Percentiles rank a stretch among this genome's conserved stretches.
Conservation (phyloP, 2,888 invertebrate species). For the Patella depressa region DNA sequence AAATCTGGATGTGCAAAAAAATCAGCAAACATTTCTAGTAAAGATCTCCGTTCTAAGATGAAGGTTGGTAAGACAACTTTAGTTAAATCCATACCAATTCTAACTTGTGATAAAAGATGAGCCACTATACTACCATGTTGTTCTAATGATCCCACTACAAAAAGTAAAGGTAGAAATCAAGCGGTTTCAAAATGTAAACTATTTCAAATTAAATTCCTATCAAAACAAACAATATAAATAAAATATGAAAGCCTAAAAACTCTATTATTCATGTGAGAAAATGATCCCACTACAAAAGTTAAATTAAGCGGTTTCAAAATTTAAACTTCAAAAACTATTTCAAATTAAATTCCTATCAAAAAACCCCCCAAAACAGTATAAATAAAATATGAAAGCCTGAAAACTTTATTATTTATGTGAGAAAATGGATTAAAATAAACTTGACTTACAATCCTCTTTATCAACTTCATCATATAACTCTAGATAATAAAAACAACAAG, state of each 20-base stretch:
- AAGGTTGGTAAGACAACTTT: constrained; percentile 99
- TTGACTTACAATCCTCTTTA: constrained; percentile 81
- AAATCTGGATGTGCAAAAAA: constrained; percentile 99
- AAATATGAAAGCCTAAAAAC: too few relatives aligned
- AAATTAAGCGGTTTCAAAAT: too few relatives aligned
- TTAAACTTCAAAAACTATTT: too few relatives aligned
- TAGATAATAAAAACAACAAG: constrained; percentile 72
- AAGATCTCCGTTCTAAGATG: constrained; percentile 95
- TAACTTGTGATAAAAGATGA: constrained; percentile 95
- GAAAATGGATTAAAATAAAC: neutral
- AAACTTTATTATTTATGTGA: too few relatives aligned
- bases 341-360: too few relatives aligned
- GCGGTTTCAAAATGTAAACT: too few relatives aligned
- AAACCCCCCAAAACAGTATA: too few relatives aligned
- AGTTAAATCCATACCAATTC: constrained; percentile 99
- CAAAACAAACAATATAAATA: too few relatives aligned
- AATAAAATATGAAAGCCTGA: too few relatives aligned
- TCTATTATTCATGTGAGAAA: too few relatives aligned
- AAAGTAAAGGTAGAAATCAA: constrained; percentile 19
- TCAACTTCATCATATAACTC: constrained; percentile 90
- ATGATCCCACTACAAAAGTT: neutral
- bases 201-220: too few relatives aligned
- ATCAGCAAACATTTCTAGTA: constrained; percentile 99
- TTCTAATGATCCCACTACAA: constrained; percentile 87
- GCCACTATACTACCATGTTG: constrained; percentile 97